Evolutionary conservation across 2,797 vertebrate species (phyloP).

Genomic region (Gouania willdenowi): DNA sequence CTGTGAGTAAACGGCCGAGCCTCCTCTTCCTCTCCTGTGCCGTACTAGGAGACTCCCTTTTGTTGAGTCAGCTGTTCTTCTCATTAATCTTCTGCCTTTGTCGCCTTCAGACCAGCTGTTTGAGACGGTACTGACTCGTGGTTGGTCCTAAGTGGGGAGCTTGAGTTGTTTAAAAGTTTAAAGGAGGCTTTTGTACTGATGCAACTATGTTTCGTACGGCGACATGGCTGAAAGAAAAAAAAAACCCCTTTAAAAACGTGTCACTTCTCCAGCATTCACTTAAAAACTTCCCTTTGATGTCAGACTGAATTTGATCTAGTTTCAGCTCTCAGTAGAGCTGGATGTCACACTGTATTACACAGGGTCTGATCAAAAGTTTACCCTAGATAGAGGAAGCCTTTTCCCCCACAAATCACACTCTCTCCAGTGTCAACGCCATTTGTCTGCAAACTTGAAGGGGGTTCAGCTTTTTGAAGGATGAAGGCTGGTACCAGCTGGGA

Average conservation of each 20-base stretch:
- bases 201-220: too few species aligned
- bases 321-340: not conserved
- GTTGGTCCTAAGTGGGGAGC: conserved; percentile 28
- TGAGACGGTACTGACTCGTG: conserved; percentile 21
- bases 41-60: conserved; percentile 36
- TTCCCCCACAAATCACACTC: too few species aligned
- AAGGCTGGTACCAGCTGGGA: conserved; percentile 2
- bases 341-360: too few species aligned
- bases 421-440: not conserved
- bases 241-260: conserved; percentile 7
- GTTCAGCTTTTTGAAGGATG: too few species aligned
- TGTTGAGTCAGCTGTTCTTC: conserved; percentile 73
- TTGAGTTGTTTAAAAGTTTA: conserved; percentile 37
- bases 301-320: not conserved
- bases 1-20: conserved; percentile 65
- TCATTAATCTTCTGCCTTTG: conserved; percentile 57
- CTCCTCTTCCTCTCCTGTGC: conserved; percentile 25
- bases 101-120: conserved; percentile 56
- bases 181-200: conserved; percentile 3
- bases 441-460: not conserved
- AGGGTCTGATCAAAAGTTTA: too few species aligned
- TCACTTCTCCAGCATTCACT: too few species aligned
- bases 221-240: conserved; percentile 24
- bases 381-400: too few species aligned
- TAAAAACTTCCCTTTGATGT: conserved; percentile 5